A percentile compares a stretch with the other conserved stretches of the same genome.
Conservation (phyloP, 2,888 invertebrate species). For the Octodonta nipae region DNA sequence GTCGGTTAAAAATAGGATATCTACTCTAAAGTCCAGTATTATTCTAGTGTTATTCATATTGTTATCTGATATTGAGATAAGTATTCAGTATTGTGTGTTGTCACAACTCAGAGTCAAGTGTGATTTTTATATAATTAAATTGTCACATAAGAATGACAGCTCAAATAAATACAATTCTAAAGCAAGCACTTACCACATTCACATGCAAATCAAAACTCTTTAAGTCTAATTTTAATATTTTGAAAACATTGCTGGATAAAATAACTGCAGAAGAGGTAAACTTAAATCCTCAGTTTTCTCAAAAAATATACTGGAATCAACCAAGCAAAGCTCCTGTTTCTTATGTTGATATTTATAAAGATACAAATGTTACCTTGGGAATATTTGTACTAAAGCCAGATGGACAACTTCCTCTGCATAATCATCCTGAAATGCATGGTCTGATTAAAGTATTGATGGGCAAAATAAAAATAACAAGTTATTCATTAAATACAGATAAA, state of each 20-base stretch:
- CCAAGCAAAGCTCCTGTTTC: constrained; percentile 62
- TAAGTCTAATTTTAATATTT: constrained; percentile 49
- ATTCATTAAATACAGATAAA: constrained; percentile 29
- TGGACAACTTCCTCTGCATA: constrained; percentile 76
- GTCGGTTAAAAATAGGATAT: too few relatives aligned
- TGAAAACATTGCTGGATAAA: constrained; percentile 52
- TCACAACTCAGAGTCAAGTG: too few relatives aligned
- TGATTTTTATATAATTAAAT: too few relatives aligned
- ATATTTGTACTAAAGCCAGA: constrained; percentile 64
- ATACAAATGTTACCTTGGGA: constrained; percentile 57
- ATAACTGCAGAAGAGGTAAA: constrained; percentile 57
- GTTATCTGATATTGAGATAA: too few relatives aligned
- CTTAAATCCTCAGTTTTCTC: constrained; percentile 44
- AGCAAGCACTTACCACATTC: constrained; percentile 64
- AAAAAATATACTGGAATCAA: constrained; percentile 36
- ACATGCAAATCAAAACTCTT: constrained; percentile 44
- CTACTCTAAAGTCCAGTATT: too few relatives aligned
- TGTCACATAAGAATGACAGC: too few relatives aligned
- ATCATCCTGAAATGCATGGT: constrained; percentile 87
- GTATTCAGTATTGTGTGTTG: too few relatives aligned
- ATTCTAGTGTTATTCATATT: too few relatives aligned
- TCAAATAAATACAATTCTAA: constrained; percentile 42
- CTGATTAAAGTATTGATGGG: constrained; percentile 67
- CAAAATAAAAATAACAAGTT: constrained; percentile 50
- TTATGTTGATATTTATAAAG: constrained; percentile 74